Percentiles rank a stretch among this genome's conserved stretches.
phyloP scores from a whole-genome alignment of 1,140 invertebrate genomes.

The Halyomorpha halys region DNA sequence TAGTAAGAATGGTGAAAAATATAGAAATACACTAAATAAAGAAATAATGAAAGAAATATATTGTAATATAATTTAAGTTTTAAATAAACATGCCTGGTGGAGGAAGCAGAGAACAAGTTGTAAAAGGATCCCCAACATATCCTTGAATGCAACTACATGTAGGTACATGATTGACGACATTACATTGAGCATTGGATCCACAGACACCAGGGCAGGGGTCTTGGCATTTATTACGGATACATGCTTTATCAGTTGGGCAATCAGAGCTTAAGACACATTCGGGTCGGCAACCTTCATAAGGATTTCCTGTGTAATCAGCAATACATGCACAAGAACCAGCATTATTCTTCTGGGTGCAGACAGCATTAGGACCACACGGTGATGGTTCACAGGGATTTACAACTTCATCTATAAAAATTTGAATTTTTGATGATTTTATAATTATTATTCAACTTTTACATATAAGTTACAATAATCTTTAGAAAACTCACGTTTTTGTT shows the following conservation, averaged over 20 bases:
- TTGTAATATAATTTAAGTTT: too few species aligned
- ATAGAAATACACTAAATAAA: neutral
- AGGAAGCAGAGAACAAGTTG: conserved; percentile 34
- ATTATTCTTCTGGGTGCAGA: conserved; percentile 41
- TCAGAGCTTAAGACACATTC: conserved; percentile 48
- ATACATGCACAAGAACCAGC: conserved; percentile 51
- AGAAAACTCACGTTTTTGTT: neutral
- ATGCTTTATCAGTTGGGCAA: conserved; percentile 42
- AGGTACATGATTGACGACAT: conserved; percentile 51
- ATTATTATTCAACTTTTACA: neutral
- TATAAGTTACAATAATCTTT: neutral
- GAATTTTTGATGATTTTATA: neutral
- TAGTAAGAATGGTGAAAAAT: conserved; percentile 7
- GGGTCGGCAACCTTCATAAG: conserved; percentile 42
- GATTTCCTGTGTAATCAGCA: conserved; percentile 41
- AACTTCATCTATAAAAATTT: conserved; percentile 28
- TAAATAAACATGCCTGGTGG: conserved; percentile 11
- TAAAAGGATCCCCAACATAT: conserved; percentile 41
- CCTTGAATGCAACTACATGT: conserved; percentile 48
- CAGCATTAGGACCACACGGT: conserved; percentile 56
- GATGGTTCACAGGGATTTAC: conserved; percentile 46
- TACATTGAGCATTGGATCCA: conserved; percentile 39
- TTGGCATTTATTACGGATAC: conserved; percentile 36
- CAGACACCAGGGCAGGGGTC: conserved; percentile 48
- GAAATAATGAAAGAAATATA: too few species aligned